Percentiles rank a stretch among this genome's conserved stretches.
phyloP scores from a whole-genome alignment of 2,113 vertebrate genomes.

The Dolichallabes microphthalmus region DNA sequence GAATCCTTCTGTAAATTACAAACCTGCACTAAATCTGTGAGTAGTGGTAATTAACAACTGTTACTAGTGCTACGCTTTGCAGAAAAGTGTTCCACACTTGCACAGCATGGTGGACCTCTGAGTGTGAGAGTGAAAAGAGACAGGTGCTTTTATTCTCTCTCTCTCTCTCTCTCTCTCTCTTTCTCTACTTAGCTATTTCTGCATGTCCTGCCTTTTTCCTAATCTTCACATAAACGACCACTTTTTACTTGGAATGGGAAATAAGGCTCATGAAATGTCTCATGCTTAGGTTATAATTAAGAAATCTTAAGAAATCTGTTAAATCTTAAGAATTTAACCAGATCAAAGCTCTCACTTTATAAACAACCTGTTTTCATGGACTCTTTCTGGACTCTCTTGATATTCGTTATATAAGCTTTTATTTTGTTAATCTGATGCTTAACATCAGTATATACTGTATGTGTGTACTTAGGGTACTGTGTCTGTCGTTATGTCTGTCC shows the following conservation, averaged over 20 bases:
- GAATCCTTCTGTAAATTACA: constrained; percentile 16
- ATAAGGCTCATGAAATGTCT: constrained; percentile 38
- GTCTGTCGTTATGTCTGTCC: too few relatives aligned
- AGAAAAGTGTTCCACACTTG: neutral
- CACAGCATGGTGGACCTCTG: constrained; percentile 12
- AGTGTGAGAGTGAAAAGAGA: constrained; percentile 29
- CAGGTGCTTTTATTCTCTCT: constrained; percentile 30
- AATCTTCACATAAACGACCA: constrained; percentile 46
- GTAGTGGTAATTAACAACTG: constrained; percentile 19
- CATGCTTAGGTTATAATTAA: constrained; percentile 35
- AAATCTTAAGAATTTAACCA: constrained; percentile 24
- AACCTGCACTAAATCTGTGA: constrained; percentile 26
- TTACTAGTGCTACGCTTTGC: neutral
- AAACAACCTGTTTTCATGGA: neutral
- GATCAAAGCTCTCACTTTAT: neutral
- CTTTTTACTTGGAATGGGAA: constrained; percentile 40
- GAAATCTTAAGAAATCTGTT: too few relatives aligned
- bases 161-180: neutral
- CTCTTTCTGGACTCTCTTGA: neutral
- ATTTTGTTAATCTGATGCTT: neutral
- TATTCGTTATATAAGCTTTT: neutral
- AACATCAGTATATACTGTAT: neutral
- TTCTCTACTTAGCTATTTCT: neutral
- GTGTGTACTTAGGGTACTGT: too few relatives aligned
- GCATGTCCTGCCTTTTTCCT: constrained; percentile 8